A percentile compares a stretch with the other conserved stretches of the same genome.
phyloP scores from a whole-genome alignment of 2,888 invertebrate genomes.

The Spodoptera picta region DNA sequence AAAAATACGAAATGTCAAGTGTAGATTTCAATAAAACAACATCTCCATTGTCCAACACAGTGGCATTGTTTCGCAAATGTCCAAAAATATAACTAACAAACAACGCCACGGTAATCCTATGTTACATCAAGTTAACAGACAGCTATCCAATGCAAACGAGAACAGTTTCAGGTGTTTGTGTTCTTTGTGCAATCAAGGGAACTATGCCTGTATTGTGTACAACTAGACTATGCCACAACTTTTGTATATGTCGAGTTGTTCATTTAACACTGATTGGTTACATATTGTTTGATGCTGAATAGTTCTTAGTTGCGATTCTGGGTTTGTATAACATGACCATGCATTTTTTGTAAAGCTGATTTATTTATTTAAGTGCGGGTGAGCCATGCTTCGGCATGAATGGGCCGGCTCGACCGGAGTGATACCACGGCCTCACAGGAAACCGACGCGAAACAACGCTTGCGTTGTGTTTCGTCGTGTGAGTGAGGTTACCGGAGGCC shows the following conservation, averaged over 20 bases:
- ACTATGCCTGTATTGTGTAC: background rate
- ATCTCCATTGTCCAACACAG: slow-evolving; percentile 2
- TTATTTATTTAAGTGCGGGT: too few relatives aligned
- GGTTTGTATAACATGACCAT: too few relatives aligned
- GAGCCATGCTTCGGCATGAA: too few relatives aligned
- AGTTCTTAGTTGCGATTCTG: too few relatives aligned
- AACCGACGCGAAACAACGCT: too few relatives aligned
- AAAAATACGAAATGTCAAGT: too few relatives aligned
- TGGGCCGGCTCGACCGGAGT: too few relatives aligned
- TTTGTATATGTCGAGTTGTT: background rate
- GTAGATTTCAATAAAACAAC: background rate
- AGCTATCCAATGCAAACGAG: slow-evolving; percentile 46
- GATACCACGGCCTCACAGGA: too few relatives aligned
- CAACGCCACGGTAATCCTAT: slow-evolving; percentile 6
- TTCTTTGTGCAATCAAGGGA: slow-evolving; percentile 59
- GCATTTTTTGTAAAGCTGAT: too few relatives aligned
- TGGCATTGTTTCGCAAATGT: background rate
- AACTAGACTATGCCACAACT: background rate
- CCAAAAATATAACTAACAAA: slow-evolving; percentile 20
- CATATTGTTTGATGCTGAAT: slow-evolving; percentile 3
- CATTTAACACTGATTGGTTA: background rate
- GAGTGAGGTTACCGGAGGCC: too few relatives aligned
- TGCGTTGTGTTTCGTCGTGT: too few relatives aligned
- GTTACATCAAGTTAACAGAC: slow-evolving; percentile 25
- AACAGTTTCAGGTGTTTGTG: slow-evolving; percentile 39